These are phyloP conservation scores for Glyphotaelius pellucidus DNA, from an alignment of 2,888 invertebrate species.

Conservation along the genomic window DNA sequence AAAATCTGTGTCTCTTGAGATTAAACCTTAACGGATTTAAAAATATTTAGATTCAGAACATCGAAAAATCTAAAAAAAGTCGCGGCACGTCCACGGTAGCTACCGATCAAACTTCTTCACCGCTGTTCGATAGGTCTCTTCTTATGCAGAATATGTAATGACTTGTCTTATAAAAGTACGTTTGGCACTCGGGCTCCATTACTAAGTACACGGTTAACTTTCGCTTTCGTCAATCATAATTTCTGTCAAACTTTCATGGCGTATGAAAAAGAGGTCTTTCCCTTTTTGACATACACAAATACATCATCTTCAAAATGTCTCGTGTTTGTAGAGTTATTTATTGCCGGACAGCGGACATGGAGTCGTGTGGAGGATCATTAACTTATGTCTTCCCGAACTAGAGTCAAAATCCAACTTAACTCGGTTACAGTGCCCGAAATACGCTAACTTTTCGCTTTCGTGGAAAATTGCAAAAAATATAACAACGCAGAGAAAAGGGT, in stretches of 20 bases:
- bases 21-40: not conserved
- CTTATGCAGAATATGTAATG: not conserved
- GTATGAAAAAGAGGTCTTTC: not conserved
- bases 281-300: not conserved
- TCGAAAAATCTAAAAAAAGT: not conserved
- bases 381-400: not conserved
- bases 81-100: not conserved
- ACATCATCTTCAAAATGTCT: conserved; percentile 12
- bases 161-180: not conserved
- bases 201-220: not conserved
- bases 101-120: not conserved
- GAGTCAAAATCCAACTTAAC: not conserved
- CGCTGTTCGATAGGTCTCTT: not conserved
- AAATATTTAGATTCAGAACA: not conserved
- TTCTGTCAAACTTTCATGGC: conserved; percentile 2
- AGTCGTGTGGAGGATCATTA: not conserved
- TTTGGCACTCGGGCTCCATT: not conserved
- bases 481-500: not conserved
- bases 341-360: not conserved
- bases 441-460: not conserved
- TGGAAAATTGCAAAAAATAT: not conserved
- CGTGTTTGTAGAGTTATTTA: conserved; percentile 9
- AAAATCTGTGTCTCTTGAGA: not conserved
- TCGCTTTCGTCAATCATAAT: not conserved
- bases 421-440: not conserved